Base-by-base conservation (phyloP, 2,113 vertebrate genomes). In the Oreochromis spilurus region DNA sequence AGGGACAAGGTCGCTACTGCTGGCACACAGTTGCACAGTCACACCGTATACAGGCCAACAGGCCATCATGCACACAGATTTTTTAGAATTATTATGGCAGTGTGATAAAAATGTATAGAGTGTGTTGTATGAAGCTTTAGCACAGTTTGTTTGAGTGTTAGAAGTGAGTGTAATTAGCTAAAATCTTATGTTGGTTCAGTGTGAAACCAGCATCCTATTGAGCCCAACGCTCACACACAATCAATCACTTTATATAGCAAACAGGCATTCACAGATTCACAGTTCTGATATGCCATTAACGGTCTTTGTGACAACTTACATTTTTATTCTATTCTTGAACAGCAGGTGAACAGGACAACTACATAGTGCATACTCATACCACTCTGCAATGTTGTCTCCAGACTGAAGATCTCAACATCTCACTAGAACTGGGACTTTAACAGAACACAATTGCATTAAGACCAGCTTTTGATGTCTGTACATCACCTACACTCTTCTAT, bases 1-100 rank as follows among this genome's bases (percentile, higher is more conserved):
- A 83, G 88, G 92, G 91, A 83, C 94, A 92, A 93, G 93, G 93
- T 94, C 82, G 83, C 89, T 72, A 38, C 83, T 19, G 13, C 90
- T 89, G 89, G 86, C 70, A 77, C 80, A 88, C 79, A 60, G 24
- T 53, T 77, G 85, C 83, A 70, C 57, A 58, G 58, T 53, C 62
- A 81, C 88, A 70, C 40, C 67, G 31, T 31, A 9, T 16, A 67
- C 80, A 62, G 81, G 19, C 40, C 81, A 43, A 57, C 45, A 81
- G 36, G 36, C n/a, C 60, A 43, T 81, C 36, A 82, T 55, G 11
- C 24, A 70, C 38, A 40, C 43, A 77, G 36, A 79, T 78, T 55
- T 57, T 83, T 62, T 17, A 78, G 19, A 86, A 11, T 9, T 53
- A 26, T 75, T 60, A 55, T 7, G 14, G 7, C 7, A 34, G 48